Evolutionary conservation across 2,888 invertebrate genomes (phyloP).

Genomic region (Bugulina stolonifera): DNA sequence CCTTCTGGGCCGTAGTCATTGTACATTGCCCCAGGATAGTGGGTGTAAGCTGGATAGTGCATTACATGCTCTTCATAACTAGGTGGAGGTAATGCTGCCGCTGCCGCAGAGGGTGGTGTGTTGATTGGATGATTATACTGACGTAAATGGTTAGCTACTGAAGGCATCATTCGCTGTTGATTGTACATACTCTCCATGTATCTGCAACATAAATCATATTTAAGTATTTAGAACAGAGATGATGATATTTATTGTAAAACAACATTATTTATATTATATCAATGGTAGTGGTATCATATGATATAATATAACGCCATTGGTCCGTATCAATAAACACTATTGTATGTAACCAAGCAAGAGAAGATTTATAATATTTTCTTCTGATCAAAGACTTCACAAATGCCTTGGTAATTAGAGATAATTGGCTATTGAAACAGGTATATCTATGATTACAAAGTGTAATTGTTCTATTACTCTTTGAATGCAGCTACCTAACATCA

Average conservation of each 20-base stretch:
- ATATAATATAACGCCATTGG: not conserved
- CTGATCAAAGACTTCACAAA: not conserved
- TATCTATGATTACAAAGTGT: not conserved
- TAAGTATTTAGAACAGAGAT: not conserved
- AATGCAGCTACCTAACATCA: too few species aligned
- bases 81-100: constrained; percentile 13
- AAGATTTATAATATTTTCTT: not conserved
- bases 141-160: not conserved
- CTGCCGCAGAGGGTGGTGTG: not conserved
- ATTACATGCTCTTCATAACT: constrained; percentile 27
- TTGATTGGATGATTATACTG: not conserved
- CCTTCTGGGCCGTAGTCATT: constrained; percentile 19
- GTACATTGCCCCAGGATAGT: constrained; percentile 9
- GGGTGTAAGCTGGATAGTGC: not conserved
- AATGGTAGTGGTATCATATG: too few species aligned
- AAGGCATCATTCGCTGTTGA: not conserved
- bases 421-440: not conserved
- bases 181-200: not conserved
- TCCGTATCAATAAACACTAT: not conserved
- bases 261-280: too few species aligned
- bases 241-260: not conserved
- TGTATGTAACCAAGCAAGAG: not conserved
- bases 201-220: not conserved
- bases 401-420: not conserved
- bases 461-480: not conserved